Percentiles rank a stretch among this genome's conserved stretches.
Evolutionary conservation across 1,140 invertebrate genomes (phyloP).

Genomic region (Rhagoletis pomonella): DNA sequence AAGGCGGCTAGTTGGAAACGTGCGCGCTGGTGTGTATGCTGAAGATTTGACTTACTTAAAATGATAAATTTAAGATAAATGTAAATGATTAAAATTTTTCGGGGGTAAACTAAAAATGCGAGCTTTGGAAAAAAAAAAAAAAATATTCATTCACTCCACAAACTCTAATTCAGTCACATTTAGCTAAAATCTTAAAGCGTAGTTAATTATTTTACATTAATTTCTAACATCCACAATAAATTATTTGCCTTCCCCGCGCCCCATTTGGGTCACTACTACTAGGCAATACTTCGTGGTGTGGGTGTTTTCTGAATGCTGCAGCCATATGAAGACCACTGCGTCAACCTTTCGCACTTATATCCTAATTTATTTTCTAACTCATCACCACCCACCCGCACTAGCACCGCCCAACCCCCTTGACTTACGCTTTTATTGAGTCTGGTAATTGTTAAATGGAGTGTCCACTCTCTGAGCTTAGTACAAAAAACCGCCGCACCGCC

Average conservation of each 20-base stretch:
- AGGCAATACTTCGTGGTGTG: no score
- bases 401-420: not conserved
- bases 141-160: not conserved
- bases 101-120: not conserved
- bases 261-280: not conserved
- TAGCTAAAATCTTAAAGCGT: not conserved
- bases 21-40: no score
- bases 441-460: not conserved
- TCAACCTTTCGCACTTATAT: no score
- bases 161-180: not conserved
- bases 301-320: no score
- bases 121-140: not conserved
- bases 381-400: not conserved
- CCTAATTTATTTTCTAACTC: not conserved
- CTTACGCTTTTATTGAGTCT: constrained; percentile 20
- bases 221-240: not conserved
- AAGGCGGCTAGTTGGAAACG: no score
- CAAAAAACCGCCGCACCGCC: not conserved
- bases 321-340: no score
- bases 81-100: no score
- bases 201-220: not conserved
- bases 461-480: not conserved
- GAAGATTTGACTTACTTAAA: no score
- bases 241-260: not conserved
- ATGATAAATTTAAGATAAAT: no score